Evolutionary conservation across 2,113 vertebrate genomes (phyloP).

Genomic region (Catharus bicknelli): DNA sequence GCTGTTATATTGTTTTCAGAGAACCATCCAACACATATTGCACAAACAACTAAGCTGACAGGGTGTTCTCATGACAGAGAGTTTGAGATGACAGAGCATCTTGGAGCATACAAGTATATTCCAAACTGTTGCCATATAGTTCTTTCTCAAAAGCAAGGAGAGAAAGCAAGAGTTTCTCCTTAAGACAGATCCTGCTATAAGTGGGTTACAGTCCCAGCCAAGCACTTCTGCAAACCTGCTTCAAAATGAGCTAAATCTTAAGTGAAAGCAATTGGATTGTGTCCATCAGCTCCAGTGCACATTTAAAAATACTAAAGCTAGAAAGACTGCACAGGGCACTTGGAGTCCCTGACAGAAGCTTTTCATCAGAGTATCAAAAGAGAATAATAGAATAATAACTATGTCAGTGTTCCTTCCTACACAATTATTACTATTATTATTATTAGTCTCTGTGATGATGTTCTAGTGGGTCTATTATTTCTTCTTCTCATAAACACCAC

Average conservation of each 20-base stretch:
- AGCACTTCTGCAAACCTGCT: not conserved
- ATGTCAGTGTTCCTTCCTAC: not conserved
- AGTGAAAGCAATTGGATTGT: not conserved
- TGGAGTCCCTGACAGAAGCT: not conserved
- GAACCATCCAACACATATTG: not conserved
- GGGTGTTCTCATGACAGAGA: not conserved
- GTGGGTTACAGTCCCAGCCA: not conserved
- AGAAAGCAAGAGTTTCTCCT: not conserved
- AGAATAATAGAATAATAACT: not conserved
- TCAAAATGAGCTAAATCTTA: constrained; percentile 16
- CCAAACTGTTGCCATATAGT: not conserved
- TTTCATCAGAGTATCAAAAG: not conserved
- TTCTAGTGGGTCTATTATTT: not conserved
- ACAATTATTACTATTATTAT: not conserved
- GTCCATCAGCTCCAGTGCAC: not conserved
- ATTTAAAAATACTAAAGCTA: not conserved
- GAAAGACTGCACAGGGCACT: rapidly evolving
- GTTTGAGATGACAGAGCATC: not conserved
- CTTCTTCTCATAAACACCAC: not conserved
- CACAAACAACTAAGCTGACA: not conserved
- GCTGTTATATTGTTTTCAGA: not conserved
- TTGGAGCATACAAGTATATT: not conserved
- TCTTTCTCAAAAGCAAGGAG: not conserved
- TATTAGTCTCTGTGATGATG: not conserved
- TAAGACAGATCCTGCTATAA: not conserved